A percentile compares a stretch with the other conserved stretches of the same genome.
Evolutionary conservation across 2,888 invertebrate genomes (phyloP).

Genomic region (Acanthosepion pharaonis): DNA sequence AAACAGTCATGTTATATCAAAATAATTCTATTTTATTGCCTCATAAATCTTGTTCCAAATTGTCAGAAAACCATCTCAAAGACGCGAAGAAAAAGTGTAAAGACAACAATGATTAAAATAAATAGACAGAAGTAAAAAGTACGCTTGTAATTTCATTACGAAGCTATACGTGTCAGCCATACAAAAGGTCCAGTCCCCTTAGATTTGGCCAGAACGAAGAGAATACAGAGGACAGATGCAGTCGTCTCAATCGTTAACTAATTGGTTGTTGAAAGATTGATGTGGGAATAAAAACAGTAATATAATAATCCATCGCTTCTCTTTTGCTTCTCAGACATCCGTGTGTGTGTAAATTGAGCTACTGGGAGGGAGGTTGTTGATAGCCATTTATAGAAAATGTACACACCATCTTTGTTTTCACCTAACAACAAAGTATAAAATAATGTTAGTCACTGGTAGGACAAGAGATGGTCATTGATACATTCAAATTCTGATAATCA

Average conservation of each 20-base stretch:
- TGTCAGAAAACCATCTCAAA: neutral
- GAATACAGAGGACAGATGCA: neutral
- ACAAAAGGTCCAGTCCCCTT: neutral
- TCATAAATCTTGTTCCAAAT: neutral
- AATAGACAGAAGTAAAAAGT: neutral
- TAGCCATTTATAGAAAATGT: neutral
- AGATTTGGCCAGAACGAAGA: neutral
- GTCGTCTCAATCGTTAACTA: neutral
- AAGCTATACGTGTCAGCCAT: neutral
- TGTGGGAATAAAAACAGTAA: neutral
- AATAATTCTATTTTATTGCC: constrained; percentile 11
- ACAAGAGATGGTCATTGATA: neutral
- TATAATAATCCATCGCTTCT: neutral
- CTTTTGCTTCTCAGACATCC: neutral
- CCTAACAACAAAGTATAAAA: neutral
- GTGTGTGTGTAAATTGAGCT: neutral
- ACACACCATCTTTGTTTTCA: neutral
- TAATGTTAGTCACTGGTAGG: neutral
- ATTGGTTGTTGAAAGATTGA: constrained; percentile 33
- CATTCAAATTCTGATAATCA: too few species aligned
- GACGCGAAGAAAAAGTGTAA: neutral
- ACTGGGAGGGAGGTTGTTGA: neutral
- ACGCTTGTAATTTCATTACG: neutral
- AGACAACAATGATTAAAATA: neutral
- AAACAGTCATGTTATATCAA: neutral